A percentile compares a stretch with the other conserved stretches of the same genome.
Conservation (phyloP, 2,888 invertebrate genomes). For the Dioctria linearis region DNA sequence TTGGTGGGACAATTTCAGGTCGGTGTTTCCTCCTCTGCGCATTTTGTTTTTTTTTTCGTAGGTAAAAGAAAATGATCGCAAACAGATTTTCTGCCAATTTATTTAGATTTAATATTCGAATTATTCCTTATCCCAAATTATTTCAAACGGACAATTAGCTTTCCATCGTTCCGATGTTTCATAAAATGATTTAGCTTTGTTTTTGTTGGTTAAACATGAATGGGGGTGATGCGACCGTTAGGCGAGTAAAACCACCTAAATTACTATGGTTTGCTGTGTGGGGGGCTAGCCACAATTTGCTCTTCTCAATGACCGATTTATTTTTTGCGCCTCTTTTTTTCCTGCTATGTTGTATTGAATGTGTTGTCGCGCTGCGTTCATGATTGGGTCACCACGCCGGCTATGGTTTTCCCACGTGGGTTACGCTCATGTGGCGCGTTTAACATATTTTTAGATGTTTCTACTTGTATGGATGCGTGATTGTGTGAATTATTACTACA, state of each 20-base stretch:
- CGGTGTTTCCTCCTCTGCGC: neutral
- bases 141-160: too few relatives aligned
- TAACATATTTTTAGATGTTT: too few relatives aligned
- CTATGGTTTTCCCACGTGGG: neutral
- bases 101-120: too few relatives aligned
- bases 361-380: neutral
- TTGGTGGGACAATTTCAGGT: neutral
- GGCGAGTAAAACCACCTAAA: neutral
- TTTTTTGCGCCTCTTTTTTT: slow-evolving; percentile 5
- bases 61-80: neutral
- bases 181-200: too few relatives aligned
- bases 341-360: slow-evolving; percentile 3
- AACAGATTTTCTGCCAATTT: neutral
- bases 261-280: slow-evolving; percentile 2
- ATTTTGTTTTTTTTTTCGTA: neutral
- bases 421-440: too few relatives aligned
- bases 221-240: neutral
- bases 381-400: neutral
- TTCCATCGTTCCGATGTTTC: too few relatives aligned
- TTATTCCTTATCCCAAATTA: too few relatives aligned
- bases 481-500: too few relatives aligned
- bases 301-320: slow-evolving; percentile 30
- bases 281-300: neutral
- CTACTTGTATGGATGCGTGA: too few relatives aligned
- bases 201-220: slow-evolving; percentile 6